Evolutionary conservation across 2,888 invertebrate species (phyloP), one percentile per base, ranked within the genome.

Genomic region (Chydorus sphaericus): DNA sequence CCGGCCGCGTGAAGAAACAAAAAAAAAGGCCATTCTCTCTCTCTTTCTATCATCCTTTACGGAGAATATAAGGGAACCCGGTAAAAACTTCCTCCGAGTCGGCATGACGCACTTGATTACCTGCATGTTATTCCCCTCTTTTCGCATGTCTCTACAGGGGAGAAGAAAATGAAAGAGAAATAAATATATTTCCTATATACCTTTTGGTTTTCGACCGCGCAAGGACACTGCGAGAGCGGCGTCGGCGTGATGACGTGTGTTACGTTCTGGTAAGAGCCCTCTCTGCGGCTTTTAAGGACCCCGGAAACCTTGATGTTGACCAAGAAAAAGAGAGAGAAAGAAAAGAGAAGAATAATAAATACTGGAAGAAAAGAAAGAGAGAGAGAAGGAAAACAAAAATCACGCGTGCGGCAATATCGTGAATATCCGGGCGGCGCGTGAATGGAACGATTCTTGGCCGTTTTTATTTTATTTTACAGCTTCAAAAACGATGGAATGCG

Each of bases 21-120:
- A 38, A 38, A 7, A 5, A 38, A 38, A 7, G 16, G 23, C 10
- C 44, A 11, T 44, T 44, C 44, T 23, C 26, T 26, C 28, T 28
- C 26, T 44, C 20, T 44, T 28, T 26, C 39, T 6, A 14, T 44
- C 14, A 23, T 20, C 44, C 23, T 28, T 44, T 44, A 44, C 44
- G 23, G 26, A 44, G 26, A 5, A 44, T 28, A 11, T 26, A 14
- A 23, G 26, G 26, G 8, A 26, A 28, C 44, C 44, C 23, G 44
- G 14, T 14, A 16, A 39, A 39, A 39, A 44, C 44, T 28, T 26
- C 44, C 44, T 44, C 28, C 16, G 44, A 23, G 26, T n/a, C 44
- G 26, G 44, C 44, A 44, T 44, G 44, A 44, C 44, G 44, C 44
- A 44, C 44, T 44, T 44, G 44, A 44, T 44, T 44, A 44, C 44